Percentiles rank a stretch among this genome's conserved stretches.
phyloP scores from a whole-genome alignment of 1,140 invertebrate species.

The Latrodectus geometricus region DNA sequence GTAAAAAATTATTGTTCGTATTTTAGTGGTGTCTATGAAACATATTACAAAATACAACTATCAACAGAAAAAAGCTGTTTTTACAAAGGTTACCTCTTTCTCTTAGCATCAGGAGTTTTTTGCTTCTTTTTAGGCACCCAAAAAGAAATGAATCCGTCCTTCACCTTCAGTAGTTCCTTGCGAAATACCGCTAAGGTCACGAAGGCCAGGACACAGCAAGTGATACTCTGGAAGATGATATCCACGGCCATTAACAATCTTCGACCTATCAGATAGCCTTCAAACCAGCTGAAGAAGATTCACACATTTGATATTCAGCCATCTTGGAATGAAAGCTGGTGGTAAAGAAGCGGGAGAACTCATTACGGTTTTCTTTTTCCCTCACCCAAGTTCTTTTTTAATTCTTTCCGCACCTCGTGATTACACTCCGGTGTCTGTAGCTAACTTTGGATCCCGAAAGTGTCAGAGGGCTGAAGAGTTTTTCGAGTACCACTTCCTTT shows the following conservation, averaged over 20 bases:
- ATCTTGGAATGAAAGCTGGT: conserved; percentile 26
- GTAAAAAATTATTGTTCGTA: not conserved
- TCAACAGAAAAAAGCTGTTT: not conserved
- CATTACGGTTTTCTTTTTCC: conserved; percentile 40
- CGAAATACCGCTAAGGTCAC: conserved; percentile 49
- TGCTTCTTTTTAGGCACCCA: conserved; percentile 17
- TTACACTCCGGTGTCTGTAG: conserved; percentile 33
- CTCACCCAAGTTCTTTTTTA: not conserved
- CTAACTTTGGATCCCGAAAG: conserved; percentile 44
- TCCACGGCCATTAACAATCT: not conserved
- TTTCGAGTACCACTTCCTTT: too few species aligned
- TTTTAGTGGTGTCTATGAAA: not conserved
- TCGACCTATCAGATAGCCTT: not conserved
- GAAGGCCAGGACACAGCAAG: conserved; percentile 25
- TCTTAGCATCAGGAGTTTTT: conserved; percentile 13
- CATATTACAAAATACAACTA: not conserved
- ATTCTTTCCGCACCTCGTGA: not conserved
- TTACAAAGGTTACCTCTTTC: not conserved
- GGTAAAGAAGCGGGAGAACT: conserved; percentile 19
- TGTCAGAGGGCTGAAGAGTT: too few species aligned
- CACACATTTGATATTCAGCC: conserved; percentile 8
- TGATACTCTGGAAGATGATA: conserved; percentile 23
- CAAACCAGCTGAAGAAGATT: not conserved
- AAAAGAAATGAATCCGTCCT: conserved; percentile 22
- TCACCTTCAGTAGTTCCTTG: conserved; percentile 39